Percentiles rank a stretch among this genome's conserved stretches.
phyloP scores from a whole-genome alignment of 2,888 invertebrate genomes.

The Mantis religiosa region DNA sequence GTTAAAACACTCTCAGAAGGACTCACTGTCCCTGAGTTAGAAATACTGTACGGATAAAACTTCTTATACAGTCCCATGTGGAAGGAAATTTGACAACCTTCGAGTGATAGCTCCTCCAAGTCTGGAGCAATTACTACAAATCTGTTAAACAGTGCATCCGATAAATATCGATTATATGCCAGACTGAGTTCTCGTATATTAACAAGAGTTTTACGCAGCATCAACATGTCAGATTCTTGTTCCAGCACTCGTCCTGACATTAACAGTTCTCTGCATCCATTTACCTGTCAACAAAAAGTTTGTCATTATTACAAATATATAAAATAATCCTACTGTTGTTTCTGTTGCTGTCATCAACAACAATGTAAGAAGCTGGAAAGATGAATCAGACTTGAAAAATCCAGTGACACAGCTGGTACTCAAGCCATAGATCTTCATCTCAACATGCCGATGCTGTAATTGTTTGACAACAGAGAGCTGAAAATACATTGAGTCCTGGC shows the following conservation, averaged over 20 bases:
- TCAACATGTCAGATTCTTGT: conserved; percentile 53
- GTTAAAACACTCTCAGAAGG: conserved; percentile 66
- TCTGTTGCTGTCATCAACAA: no score
- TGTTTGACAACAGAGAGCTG: no score
- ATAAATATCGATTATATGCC: conserved; percentile 64
- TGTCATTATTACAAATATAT: no score
- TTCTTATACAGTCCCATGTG: conserved; percentile 63
- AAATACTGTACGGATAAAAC: conserved; percentile 53
- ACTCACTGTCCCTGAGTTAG: conserved; percentile 38
- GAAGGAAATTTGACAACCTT: conserved; percentile 66
- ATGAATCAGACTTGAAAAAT: no score
- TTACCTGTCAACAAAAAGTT: conserved; percentile 31
- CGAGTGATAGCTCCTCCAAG: conserved; percentile 59
- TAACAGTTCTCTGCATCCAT: conserved; percentile 64
- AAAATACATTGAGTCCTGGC: no score
- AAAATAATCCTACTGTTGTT: no score
- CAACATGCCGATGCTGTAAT: no score
- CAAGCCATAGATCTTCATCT: no score
- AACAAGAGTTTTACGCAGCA: conserved; percentile 45
- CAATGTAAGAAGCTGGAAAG: no score
- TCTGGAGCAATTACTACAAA: conserved; percentile 57
- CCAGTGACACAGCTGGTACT: no score
- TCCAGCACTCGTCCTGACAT: conserved; percentile 69
- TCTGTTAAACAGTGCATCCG: conserved; percentile 68
- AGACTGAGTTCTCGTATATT: conserved; percentile 58